Base-by-base conservation (phyloP, 2,113 vertebrate genomes). In the Camelus bactrianus region DNA sequence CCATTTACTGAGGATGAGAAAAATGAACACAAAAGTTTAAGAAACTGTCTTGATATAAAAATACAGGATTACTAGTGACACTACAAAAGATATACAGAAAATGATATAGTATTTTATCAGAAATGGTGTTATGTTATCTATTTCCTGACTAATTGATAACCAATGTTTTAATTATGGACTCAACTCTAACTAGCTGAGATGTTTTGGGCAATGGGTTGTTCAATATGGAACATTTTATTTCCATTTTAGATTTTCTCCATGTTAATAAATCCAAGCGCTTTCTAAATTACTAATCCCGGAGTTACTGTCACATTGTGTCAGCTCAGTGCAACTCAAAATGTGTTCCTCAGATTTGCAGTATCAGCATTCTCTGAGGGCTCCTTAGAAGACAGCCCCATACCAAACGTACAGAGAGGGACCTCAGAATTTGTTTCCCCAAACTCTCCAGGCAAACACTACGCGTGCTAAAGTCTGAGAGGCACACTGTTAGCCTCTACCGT, bases 31-130 rank as follows among this genome's bases (percentile, higher is more conserved):
- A n/a, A 28, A 89, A 85, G 10, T 83, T 89, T 48, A 80, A 30
- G n/a, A 89, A 95, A 84, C 16, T 73, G 30, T 88, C 52, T 80
- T 50, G 16, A 89, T 52, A 60, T 6, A 84, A 69, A 91, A 75
- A 56, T 60, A 85, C 30, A 60, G 19, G 75, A 30, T 56, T 48
- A 72, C n/a, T 82, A 30, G 83, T 11, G 28, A 48, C 28, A 82
- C 48, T 94, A 91, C 8, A 56, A 56, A 89, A 83, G 22, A 75
- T 48, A 89, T 14, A 73, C 5, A 95, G 20, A 94, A 90, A 69
- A 48, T 62, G 10, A 48, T 52, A 0, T 54, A 65, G 42, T 69
- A 81, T 79, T 80, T 69, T 56, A 93, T 6, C 38, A 93, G 42
- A 46, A 42, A 69, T 46, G 12, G 48, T 88, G 64, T 38, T 38